Evolutionary conservation across 2,797 vertebrate species (phyloP), one percentile per base, ranked within the genome.

Genomic region (Gymnothorax reevesii): DNA sequence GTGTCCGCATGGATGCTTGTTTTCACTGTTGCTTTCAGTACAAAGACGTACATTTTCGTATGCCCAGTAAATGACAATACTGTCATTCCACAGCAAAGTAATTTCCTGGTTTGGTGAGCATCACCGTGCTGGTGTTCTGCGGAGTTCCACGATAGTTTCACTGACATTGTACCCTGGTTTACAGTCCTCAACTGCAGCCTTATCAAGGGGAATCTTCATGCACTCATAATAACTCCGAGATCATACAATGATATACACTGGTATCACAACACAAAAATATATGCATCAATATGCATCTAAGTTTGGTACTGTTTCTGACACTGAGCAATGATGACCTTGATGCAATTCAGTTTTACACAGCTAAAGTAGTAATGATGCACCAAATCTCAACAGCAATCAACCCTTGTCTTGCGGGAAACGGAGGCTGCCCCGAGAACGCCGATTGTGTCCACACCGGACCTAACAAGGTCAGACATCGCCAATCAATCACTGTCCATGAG

Each of bases 371-470:
- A 42, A 42, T 42, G 33, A 42, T 2, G 33, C 33, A 42, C 33
- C 33, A 42, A 42, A 59, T 91, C 91, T 92, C 87, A 84, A 49
- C 93, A 99, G 98, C 97, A 91, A 97, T 99, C 71, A 98, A 99
- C 84, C 97, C 98, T 0, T 99, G 98, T 84, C 88, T 97, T 90
- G 92, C 95, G 59, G 96, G 94, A 90, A 94, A 96, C 0, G 97
- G 96, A 5, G 96, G 96, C 64, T 99, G 98, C 9, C 93, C 97
- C 13, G 89, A 0, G 88, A 95, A 97, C 0, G 97, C 98, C 15
- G 96, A 97, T 69, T 99, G 98, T 83, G 93, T 97, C 0, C 98
- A 99, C 80, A 96, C 94, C 0, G 98, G 97, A 88, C 97, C 98
- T 0, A 98, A 99, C 88, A 96, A 97, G 94, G 98, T 98, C 89